phyloP scores from a whole-genome alignment of 2,888 invertebrate species.

The Hoplodrina blanda region DNA sequence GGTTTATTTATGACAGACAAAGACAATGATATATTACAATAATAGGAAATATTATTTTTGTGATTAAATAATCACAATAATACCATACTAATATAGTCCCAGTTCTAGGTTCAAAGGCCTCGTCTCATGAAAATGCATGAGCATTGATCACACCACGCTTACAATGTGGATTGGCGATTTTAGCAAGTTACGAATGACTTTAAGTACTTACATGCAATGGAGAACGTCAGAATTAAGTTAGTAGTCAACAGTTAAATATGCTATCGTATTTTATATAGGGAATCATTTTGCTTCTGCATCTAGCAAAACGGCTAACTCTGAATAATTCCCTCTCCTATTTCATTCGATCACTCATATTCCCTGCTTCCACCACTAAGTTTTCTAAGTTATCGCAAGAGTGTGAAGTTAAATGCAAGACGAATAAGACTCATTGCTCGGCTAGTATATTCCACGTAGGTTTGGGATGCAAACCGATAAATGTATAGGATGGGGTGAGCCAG shows the following conservation, averaged over 20 bases:
- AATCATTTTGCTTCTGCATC: not conserved
- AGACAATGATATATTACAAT: not conserved
- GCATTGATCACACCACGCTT: no score
- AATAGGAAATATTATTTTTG: not conserved
- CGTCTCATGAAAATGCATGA: no score
- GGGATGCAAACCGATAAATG: constrained; percentile 86
- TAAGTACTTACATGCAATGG: no score
- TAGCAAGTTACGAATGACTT: no score
- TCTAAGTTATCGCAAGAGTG: constrained; percentile 70
- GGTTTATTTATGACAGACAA: not conserved
- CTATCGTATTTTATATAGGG: not conserved
- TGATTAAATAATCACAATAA: not conserved
- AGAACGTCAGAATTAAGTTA: no score
- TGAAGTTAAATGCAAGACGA: constrained; percentile 83
- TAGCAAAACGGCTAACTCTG: constrained; percentile 8
- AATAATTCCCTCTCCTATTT: constrained; percentile 42
- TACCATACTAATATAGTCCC: no score
- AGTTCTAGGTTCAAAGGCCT: no score
- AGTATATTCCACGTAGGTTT: constrained; percentile 78
- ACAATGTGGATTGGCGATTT: no score
- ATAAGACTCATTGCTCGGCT: constrained; percentile 72
- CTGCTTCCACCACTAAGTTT: constrained; percentile 51
- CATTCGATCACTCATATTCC: constrained; percentile 57
- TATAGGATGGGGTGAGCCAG: constrained; percentile 77
- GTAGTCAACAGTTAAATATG: no score